Base-by-base conservation (phyloP, 2,888 invertebrate genomes). In the Philonicus albiceps region DNA sequence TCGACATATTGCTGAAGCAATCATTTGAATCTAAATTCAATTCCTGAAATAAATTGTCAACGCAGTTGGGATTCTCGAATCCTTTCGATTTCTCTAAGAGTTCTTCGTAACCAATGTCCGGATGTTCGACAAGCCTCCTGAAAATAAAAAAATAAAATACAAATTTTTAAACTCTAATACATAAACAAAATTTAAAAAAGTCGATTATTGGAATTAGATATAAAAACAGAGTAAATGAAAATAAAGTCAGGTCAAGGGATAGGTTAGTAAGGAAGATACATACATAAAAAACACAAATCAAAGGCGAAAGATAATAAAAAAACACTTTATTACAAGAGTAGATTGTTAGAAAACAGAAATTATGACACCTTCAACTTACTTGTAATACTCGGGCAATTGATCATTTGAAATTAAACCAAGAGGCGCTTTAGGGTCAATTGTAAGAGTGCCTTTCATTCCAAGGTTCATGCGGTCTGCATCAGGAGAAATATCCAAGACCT, bases 31-130 rank as follows among this genome's bases (percentile, higher is more conserved):
- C 90, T 74, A 92, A 86, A 16, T 91, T 92, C 74, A 96, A 94
- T 88, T 96, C 95, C 93, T 97, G 95, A 89, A 95, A 95, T 89
- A 97, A 95, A 93, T 95, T 95, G 93, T 96, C 95, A 92, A 96
- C 95, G 94, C 96, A 96, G 94, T 96, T 96, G 89, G 97, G 97
- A 94, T 97, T 97, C 94, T 96, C 95, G 94, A 97, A 97, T 91
- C 96, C 96, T 90, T 96, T 94, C 91, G 96, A 96, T 93, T 95
- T 95, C 93, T 95, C 95, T 93, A 97, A 94, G 91, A 96, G 95
- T 90, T 95, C 95, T 93, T 96, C 96, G 94, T 95, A 97, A 91
- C 94, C 94, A 92, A 95, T 95, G 90, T 95, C 95, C 93, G 95
- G 95, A 94, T 95, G 95, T 93, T 96, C 96, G 94, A 95, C 93